Conservation (phyloP, 2,888 invertebrate genomes). For the Drosophila antonietae region DNA sequence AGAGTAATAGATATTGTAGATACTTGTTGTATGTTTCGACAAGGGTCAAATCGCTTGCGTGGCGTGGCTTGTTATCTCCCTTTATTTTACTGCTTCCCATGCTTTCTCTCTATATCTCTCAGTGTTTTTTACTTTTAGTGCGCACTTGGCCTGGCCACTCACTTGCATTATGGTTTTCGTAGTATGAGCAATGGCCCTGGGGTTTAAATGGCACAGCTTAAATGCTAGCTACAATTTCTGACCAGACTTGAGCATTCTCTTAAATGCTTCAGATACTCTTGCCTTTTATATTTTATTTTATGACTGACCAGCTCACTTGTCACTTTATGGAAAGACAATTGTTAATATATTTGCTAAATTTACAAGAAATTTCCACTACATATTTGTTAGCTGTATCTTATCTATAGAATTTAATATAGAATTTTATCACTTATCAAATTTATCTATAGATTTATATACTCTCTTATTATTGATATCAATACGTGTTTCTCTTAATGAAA, state of each 20-base stretch:
- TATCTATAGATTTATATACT: too few species aligned
- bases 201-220: constrained; percentile 45
- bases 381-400: too few species aligned
- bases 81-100: not conserved
- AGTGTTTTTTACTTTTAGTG: not conserved
- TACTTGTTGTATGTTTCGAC: constrained; percentile 37
- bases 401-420: too few species aligned
- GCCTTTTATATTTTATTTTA: not conserved
- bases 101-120: not conserved
- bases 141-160: constrained; percentile 20
- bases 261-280: constrained; percentile 33
- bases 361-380: not conserved
- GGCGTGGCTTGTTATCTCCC: constrained; percentile 17
- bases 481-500: not conserved
- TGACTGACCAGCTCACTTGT: not conserved
- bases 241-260: constrained; percentile 16
- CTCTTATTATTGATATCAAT: too few species aligned
- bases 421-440: too few species aligned
- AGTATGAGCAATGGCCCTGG: constrained; percentile 20
- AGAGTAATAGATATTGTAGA: constrained; percentile 46
- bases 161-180: constrained; percentile 14
- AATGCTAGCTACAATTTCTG: constrained; percentile 40
- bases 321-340: not conserved
- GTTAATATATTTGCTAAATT: not conserved
- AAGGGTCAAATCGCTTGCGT: constrained; percentile 31